phyloP scores from a whole-genome alignment of 2,888 invertebrate genomes.

The Pecten maximus region DNA sequence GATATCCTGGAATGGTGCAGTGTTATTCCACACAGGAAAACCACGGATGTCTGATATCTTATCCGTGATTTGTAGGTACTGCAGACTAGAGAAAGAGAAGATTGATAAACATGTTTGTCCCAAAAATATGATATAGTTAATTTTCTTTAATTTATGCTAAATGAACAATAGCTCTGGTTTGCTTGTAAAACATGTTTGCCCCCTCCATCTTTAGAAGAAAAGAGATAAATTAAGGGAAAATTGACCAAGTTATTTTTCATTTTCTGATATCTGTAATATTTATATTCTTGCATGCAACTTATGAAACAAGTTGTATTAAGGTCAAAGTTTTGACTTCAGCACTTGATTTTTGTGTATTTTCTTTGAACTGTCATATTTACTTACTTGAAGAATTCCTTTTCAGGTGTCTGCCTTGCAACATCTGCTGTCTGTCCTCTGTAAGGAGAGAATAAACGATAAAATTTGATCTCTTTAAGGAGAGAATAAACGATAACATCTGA shows the following conservation, averaged over 20 bases:
- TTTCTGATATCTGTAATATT: too few relatives aligned
- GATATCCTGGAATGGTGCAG: conserved; percentile 67
- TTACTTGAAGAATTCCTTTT: conserved; percentile 62
- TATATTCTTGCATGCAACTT: too few relatives aligned
- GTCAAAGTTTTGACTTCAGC: too few relatives aligned
- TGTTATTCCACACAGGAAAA: conserved; percentile 74
- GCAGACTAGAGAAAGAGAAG: conserved; percentile 58
- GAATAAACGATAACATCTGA: background rate
- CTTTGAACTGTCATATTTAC: too few relatives aligned
- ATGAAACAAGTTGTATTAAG: too few relatives aligned
- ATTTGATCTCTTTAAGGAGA: background rate
- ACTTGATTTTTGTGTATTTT: background rate
- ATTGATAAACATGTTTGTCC: background rate
- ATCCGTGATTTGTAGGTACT: conserved; percentile 68
- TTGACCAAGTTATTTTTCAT: too few relatives aligned
- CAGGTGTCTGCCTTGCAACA: conserved; percentile 47
- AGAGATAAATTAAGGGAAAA: too few relatives aligned
- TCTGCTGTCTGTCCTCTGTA: conserved; percentile 14
- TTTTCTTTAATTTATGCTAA: too few relatives aligned
- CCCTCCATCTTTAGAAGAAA: too few relatives aligned
- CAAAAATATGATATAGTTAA: too few relatives aligned
- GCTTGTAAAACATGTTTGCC: too few relatives aligned
- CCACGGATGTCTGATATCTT: conserved; percentile 70
- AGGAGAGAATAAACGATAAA: background rate
- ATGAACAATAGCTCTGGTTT: too few relatives aligned